Conservation (phyloP, 2,797 vertebrate genomes). For the Apodemus agrarius region DNA sequence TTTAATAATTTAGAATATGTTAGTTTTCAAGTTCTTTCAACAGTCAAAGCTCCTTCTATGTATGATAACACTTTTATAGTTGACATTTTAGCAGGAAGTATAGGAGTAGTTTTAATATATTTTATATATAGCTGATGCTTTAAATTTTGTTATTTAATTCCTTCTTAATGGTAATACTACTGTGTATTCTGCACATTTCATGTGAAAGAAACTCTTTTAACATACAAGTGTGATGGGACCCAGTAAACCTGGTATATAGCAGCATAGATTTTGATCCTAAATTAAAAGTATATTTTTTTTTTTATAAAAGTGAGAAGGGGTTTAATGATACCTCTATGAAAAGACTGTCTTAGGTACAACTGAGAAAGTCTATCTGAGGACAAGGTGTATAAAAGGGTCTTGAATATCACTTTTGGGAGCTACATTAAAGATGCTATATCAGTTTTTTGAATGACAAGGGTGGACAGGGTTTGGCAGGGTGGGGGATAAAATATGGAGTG, state of each 20-base stretch:
- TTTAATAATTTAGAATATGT: slow-evolving; percentile 1
- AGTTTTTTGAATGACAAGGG: too few relatives aligned
- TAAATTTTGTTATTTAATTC: background rate
- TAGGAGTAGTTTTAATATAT: slow-evolving; percentile 47
- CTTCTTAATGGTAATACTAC: background rate
- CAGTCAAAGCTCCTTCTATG: background rate
- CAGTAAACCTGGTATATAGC: background rate
- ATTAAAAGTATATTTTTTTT: background rate
- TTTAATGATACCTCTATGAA: background rate
- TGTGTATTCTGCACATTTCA: slow-evolving; percentile 14
- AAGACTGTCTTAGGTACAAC: background rate
- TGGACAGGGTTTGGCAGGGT: too few relatives aligned
- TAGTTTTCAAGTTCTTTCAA: slow-evolving; percentile 15
- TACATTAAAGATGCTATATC: background rate
- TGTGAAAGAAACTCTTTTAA: background rate
- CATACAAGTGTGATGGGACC: background rate
- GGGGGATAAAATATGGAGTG: too few relatives aligned
- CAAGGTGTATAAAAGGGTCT: background rate
- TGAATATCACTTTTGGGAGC: background rate
- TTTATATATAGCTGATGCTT: background rate
- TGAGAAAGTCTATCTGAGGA: background rate
- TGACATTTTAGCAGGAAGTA: background rate
- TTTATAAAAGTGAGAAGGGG: background rate
- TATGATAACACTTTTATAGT: background rate
- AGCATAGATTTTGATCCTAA: background rate